These are phyloP conservation scores for Atta texana DNA, from an alignment of 1,140 invertebrate species.

Conservation along the genomic window DNA sequence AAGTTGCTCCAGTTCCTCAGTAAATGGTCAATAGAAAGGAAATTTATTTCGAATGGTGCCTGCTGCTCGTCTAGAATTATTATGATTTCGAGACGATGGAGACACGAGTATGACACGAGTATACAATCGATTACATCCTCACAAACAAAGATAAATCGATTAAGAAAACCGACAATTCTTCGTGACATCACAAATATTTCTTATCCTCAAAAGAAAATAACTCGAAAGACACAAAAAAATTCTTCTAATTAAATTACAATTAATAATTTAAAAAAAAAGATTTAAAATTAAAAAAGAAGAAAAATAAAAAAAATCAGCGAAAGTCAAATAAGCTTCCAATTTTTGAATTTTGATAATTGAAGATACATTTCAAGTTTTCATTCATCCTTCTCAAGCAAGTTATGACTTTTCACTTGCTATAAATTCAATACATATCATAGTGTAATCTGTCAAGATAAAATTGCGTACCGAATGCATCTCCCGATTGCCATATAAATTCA, in stretches of 20 bases:
- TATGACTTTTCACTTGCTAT: background rate
- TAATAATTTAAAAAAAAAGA: background rate
- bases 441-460: constrained; percentile 1
- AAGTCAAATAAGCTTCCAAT: background rate
- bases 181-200: background rate
- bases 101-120: constrained; percentile 24
- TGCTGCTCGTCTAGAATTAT: background rate
- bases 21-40: constrained; percentile 26
- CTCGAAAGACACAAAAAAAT: background rate
- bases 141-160: background rate
- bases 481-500: background rate
- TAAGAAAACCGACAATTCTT: background rate
- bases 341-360: background rate
- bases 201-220: background rate
- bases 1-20: constrained; percentile 34
- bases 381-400: background rate
- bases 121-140: constrained; percentile 27
- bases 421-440: background rate
- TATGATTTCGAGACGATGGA: constrained; percentile 12
- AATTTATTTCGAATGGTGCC: constrained; percentile 20
- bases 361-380: background rate
- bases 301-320: background rate
- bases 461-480: background rate
- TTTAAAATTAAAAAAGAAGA: background rate
- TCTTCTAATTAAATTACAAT: too few species aligned